Evolutionary conservation across 2,797 vertebrate species (phyloP), one percentile per base, ranked within the genome.

Genomic region (Mycteria americana): DNA sequence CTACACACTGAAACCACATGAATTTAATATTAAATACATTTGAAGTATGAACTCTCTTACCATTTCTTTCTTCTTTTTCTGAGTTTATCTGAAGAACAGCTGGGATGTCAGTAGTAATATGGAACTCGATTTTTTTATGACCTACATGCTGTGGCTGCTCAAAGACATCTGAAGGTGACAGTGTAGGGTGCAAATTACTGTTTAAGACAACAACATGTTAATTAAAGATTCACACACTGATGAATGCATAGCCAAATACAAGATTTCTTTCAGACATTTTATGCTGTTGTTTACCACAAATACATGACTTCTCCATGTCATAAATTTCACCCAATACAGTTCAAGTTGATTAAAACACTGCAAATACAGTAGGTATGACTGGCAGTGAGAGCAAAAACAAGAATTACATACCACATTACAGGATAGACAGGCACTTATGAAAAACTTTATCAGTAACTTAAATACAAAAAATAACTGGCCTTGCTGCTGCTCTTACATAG

Each of bases 131-230:
- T 98, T 99, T 99, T 97, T 98, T 99, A 62, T 97, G 98, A 25
- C 98, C 98, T 41, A 98, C 68, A 2, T 98, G 95, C 85, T 98
- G 98, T 5, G 98, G 98, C 97, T 99, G 99, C 90, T 99, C 99
- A 88, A 99, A 99, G 54, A 99, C 99, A 64, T 99, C 99, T 2
- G 99, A 98, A 80, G 99, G 99, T 96, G 98, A 98, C 90, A 99
- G 97, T 19, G 97, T 54, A 54, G 98, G 97, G 79, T 98, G 98
- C 9, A 98, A 97, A 97, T 97, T 98, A 92, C 98, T 99, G 97
- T 96, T 95, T 62, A 96, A 95, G 96, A 96, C 6, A 97, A 96
- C 30, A 95, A 41, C 18, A 45, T 1, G 2, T 92, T 77, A 92
- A 92, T 87, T 92, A 73, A 86, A 76, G 11, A 78, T 28, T 82